A percentile compares a stretch with the other conserved stretches of the same genome.
These are phyloP conservation scores for Cotesia glomerata DNA, from an alignment of 1,140 invertebrate species.

Conservation along the genomic window DNA sequence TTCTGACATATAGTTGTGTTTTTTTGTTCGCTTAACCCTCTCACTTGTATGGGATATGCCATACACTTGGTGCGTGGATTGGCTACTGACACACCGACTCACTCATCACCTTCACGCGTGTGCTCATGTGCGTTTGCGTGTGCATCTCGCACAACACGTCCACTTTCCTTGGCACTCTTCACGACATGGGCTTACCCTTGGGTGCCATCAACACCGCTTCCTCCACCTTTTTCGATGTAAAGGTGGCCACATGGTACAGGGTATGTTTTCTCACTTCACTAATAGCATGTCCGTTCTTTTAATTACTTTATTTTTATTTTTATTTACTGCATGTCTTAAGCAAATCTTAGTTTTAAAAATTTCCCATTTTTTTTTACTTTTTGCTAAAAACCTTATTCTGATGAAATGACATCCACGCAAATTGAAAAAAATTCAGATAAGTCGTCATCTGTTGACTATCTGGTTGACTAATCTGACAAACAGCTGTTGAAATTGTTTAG, in stretches of 20 bases:
- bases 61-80: slow-evolving; percentile 16
- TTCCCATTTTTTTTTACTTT: no score
- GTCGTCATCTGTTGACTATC: no score
- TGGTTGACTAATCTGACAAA: no score
- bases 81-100: slow-evolving; percentile 40
- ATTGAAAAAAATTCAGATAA: no score
- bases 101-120: slow-evolving; percentile 40
- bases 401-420: no score
- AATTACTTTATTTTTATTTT: slow-evolving; percentile 22
- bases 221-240: slow-evolving; percentile 59
- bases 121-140: slow-evolving; percentile 38
- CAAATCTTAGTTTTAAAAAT: no score
- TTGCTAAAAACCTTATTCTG: no score
- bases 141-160: slow-evolving; percentile 38
- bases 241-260: slow-evolving; percentile 83
- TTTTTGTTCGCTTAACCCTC: slow-evolving; percentile 49
- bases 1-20: slow-evolving; percentile 57
- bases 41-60: slow-evolving; percentile 17
- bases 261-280: slow-evolving; percentile 72
- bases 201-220: slow-evolving; percentile 44
- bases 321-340: slow-evolving; percentile 7
- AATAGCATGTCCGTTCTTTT: slow-evolving; percentile 57
- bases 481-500: no score
- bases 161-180: slow-evolving; percentile 42
- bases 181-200: slow-evolving; percentile 38